phyloP scores from a whole-genome alignment of 2,888 invertebrate genomes.

The Drosophila imparisetae region DNA sequence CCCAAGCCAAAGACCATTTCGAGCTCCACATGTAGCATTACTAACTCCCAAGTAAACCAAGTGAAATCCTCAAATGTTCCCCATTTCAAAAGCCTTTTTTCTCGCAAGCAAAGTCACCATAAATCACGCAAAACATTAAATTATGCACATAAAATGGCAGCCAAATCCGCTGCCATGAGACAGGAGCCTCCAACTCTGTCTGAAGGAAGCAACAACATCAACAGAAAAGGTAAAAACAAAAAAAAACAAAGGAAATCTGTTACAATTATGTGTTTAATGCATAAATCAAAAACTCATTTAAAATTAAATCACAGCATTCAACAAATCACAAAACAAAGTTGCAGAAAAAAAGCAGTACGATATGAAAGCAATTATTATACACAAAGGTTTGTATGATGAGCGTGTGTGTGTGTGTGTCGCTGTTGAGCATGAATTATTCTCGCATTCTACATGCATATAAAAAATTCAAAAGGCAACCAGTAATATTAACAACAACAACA shows the following conservation, averaged over 20 bases:
- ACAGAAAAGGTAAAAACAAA: neutral
- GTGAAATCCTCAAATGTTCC: slow-evolving; percentile 31
- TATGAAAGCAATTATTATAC: slow-evolving; percentile 65
- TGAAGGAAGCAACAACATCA: slow-evolving; percentile 14
- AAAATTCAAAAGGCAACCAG: slow-evolving; percentile 63
- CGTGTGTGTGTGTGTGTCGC: slow-evolving; percentile 7
- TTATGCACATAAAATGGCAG: slow-evolving; percentile 69
- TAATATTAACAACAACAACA: slow-evolving; percentile 26
- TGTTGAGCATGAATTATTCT: slow-evolving; percentile 53
- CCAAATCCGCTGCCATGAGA: slow-evolving; percentile 51
- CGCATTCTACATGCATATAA: slow-evolving; percentile 57
- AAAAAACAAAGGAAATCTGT: slow-evolving; percentile 49
- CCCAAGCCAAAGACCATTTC: slow-evolving; percentile 7
- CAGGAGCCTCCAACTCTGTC: slow-evolving; percentile 21
- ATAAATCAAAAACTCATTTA: slow-evolving; percentile 80
- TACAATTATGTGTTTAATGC: slow-evolving; percentile 75
- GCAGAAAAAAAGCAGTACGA: slow-evolving; percentile 33
- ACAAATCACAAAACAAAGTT: slow-evolving; percentile 68
- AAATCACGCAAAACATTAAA: slow-evolving; percentile 73
- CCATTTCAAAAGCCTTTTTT: slow-evolving; percentile 48
- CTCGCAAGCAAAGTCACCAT: slow-evolving; percentile 39
- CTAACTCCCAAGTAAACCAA: slow-evolving; percentile 4
- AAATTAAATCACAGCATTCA: slow-evolving; percentile 76
- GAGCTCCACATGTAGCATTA: neutral
- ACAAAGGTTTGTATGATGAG: slow-evolving; percentile 30